Percentiles rank a stretch among this genome's conserved stretches.
Evolutionary conservation across 2,888 invertebrate species (phyloP).

Genomic region (Scaptomyza caliginosa): DNA sequence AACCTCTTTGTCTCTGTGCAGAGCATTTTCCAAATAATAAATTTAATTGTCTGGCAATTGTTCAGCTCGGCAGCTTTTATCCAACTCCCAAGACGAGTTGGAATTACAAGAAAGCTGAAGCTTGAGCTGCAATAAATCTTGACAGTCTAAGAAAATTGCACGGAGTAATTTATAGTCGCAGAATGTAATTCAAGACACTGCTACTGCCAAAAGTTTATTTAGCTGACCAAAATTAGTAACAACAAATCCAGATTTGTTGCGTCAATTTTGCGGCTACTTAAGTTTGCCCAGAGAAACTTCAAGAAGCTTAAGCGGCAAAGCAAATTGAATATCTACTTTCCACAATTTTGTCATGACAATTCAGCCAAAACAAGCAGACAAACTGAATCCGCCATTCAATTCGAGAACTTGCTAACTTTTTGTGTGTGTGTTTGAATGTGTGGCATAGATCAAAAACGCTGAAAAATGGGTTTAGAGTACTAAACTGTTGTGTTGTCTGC

Average conservation of each 20-base stretch:
- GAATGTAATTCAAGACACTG: conserved; percentile 17
- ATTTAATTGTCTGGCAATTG: conserved; percentile 53
- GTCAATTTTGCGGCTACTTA: conserved; percentile 57
- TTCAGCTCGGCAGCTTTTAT: conserved; percentile 14
- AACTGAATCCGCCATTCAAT: neutral
- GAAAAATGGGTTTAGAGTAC: conserved; percentile 48
- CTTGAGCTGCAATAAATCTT: conserved; percentile 31
- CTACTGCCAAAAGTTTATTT: neutral
- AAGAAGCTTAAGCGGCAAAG: conserved; percentile 47
- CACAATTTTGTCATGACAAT: conserved; percentile 55
- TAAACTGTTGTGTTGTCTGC: conserved; percentile 25
- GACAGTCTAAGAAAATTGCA: conserved; percentile 12
- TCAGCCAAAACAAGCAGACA: conserved; percentile 16
- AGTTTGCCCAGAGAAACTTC: conserved; percentile 39
- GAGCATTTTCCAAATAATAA: conserved; percentile 45
- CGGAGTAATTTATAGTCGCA: conserved; percentile 19
- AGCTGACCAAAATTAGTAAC: conserved; percentile 42
- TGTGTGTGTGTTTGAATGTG: neutral
- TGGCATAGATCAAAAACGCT: conserved; percentile 61
- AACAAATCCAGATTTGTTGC: conserved; percentile 26
- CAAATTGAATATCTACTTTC: conserved; percentile 62
- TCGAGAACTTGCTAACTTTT: conserved; percentile 47
- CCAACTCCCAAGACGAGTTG: neutral
- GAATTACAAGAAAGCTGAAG: conserved; percentile 8
- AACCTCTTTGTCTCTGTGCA: neutral